A percentile compares a stretch with the other conserved stretches of the same genome.
Evolutionary conservation across 1,140 invertebrate genomes (phyloP).

Genomic region (Drosophila elegans): DNA sequence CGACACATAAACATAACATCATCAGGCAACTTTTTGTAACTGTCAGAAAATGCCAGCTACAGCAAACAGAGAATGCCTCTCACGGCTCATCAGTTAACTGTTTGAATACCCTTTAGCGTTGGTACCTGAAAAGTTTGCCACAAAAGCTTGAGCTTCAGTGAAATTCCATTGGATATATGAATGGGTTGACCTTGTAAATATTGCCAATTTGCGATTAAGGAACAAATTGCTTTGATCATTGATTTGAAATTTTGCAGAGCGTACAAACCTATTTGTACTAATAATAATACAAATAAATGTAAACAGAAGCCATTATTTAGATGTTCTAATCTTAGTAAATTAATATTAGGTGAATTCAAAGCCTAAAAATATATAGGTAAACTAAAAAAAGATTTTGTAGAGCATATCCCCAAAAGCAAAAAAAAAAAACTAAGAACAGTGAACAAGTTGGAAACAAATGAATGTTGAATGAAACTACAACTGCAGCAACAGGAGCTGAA

Average conservation of each 20-base stretch:
- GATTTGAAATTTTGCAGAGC: no score
- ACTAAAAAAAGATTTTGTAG: neutral
- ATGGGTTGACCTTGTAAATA: no score
- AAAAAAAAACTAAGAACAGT: conserved; percentile 8
- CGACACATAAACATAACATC: conserved; percentile 81
- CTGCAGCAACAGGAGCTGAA: conserved; percentile 3
- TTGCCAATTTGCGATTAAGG: no score
- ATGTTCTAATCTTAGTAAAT: no score
- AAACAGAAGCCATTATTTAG: no score
- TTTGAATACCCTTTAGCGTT: conserved; percentile 14
- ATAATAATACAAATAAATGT: no score
- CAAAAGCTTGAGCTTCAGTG: neutral
- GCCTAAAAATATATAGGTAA: no score
- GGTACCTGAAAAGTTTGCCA: neutral
- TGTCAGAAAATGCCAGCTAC: conserved; percentile 72
- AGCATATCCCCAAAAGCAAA: conserved; percentile 29
- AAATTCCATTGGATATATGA: neutral
- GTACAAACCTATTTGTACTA: no score
- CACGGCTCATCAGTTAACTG: neutral
- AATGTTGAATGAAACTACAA: conserved; percentile 54
- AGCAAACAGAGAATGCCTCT: conserved; percentile 11
- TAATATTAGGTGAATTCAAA: no score
- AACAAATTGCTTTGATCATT: no score
- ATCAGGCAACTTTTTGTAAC: conserved; percentile 81
- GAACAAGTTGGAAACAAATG: conserved; percentile 65